These are phyloP conservation scores for Labeo catla DNA, from an alignment of 2,113 vertebrate species.

Conservation along the genomic window DNA sequence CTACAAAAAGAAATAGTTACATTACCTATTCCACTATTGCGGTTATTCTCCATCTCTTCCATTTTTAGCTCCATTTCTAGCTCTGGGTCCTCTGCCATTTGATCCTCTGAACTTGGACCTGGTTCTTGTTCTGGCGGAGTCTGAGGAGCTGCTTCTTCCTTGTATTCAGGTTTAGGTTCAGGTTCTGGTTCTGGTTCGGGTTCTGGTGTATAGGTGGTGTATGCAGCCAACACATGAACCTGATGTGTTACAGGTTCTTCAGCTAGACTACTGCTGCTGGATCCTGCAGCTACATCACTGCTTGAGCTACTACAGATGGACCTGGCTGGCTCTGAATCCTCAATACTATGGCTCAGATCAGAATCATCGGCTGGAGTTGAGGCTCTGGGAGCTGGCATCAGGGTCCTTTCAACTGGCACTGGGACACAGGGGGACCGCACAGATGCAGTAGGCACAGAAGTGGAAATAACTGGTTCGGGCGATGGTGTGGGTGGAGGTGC, in stretches of 20 bases:
- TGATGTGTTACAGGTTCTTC: slow-evolving; percentile 49
- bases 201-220: background rate
- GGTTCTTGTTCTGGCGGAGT: slow-evolving; percentile 62
- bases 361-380: slow-evolving; percentile 77
- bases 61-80: slow-evolving; percentile 75
- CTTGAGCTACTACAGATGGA: slow-evolving; percentile 73
- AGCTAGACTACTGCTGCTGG: slow-evolving; percentile 71
- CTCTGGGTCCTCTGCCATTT: slow-evolving; percentile 53
- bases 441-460: slow-evolving; percentile 53
- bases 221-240: background rate
- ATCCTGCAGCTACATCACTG: slow-evolving; percentile 69
- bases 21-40: slow-evolving; percentile 88
- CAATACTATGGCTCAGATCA: slow-evolving; percentile 77
- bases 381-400: slow-evolving; percentile 66
- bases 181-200: slow-evolving; percentile 3
- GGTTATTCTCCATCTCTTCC: slow-evolving; percentile 84
- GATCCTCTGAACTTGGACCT: slow-evolving; percentile 53
- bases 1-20: background rate
- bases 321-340: slow-evolving; percentile 77
- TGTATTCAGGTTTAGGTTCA: slow-evolving; percentile 19
- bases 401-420: slow-evolving; percentile 61
- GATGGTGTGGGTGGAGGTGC: slow-evolving; percentile 71
- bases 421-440: slow-evolving; percentile 44
- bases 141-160: background rate
- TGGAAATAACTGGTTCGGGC: slow-evolving; percentile 54